These are phyloP conservation scores for Hemicordylus capensis DNA, from an alignment of 2,113 vertebrate species.

Conservation along the genomic window DNA sequence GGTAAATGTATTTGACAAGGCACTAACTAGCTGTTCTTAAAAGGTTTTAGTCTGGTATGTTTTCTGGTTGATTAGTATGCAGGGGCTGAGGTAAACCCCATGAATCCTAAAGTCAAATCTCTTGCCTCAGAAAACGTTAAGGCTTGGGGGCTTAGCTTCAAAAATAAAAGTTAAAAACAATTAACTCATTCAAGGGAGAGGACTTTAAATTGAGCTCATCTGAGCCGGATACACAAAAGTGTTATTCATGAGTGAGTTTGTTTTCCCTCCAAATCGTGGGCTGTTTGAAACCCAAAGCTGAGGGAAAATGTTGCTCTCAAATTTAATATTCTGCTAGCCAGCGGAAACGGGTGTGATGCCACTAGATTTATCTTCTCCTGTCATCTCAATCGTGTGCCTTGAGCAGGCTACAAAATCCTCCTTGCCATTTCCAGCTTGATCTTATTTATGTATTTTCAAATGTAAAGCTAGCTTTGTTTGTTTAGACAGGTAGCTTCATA, in stretches of 20 bases:
- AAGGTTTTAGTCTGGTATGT: slow-evolving; percentile 7
- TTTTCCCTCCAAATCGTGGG: slow-evolving; percentile 49
- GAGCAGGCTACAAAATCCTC: slow-evolving; percentile 25
- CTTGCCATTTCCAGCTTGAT: slow-evolving; percentile 37
- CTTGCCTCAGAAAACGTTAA: slow-evolving; percentile 30
- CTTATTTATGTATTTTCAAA: slow-evolving; percentile 29
- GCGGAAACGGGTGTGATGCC: slow-evolving; percentile 47
- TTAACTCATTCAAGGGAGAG: slow-evolving; percentile 61
- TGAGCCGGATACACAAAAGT: slow-evolving; percentile 40
- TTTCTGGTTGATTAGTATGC: neutral
- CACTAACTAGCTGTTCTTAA: neutral
- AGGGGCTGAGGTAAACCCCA: slow-evolving; percentile 17
- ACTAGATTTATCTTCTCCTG: slow-evolving; percentile 67
- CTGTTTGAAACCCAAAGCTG: slow-evolving; percentile 27
- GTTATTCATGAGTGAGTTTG: slow-evolving; percentile 54
- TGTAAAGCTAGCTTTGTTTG: slow-evolving; percentile 50
- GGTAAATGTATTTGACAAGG: neutral
- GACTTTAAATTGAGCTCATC: slow-evolving; percentile 60
- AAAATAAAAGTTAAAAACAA: slow-evolving; percentile 45
- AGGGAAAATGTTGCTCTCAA: slow-evolving; percentile 41
- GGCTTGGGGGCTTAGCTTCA: neutral
- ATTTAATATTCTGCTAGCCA: slow-evolving; percentile 46
- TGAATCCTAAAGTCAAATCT: slow-evolving; percentile 32
- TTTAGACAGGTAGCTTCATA: slow-evolving; percentile 60
- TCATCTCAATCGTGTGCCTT: slow-evolving; percentile 58